These are phyloP conservation scores for Trichomalopsis sarcophagae DNA, from an alignment of 1,140 invertebrate species.

Conservation along the genomic window DNA sequence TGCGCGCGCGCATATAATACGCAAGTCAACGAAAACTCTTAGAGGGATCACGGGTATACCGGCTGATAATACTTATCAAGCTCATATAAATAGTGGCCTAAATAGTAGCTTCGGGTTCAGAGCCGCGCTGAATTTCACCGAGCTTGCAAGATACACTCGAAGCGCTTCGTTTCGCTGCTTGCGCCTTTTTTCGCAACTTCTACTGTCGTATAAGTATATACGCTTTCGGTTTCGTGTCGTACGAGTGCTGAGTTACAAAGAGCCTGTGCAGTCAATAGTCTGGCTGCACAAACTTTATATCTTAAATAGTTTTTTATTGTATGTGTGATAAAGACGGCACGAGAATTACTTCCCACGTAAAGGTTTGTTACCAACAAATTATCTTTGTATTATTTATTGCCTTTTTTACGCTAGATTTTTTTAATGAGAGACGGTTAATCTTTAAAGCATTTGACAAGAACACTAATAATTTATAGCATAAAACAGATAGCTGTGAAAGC, in stretches of 20 bases:
- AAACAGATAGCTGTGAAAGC: too few relatives aligned
- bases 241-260: background rate
- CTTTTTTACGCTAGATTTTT: too few relatives aligned
- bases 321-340: slow-evolving; percentile 65
- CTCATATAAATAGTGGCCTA: slow-evolving; percentile 68
- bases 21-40: slow-evolving; percentile 11
- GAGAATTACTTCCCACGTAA: slow-evolving; percentile 68
- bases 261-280: slow-evolving; percentile 30
- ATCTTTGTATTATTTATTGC: too few relatives aligned
- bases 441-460: too few relatives aligned
- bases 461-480: too few relatives aligned
- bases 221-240: background rate
- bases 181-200: slow-evolving; percentile 8
- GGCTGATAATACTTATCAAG: slow-evolving; percentile 71
- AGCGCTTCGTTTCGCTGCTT: background rate
- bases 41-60: slow-evolving; percentile 55
- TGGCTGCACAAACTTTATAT: slow-evolving; percentile 41
- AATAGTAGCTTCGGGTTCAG: slow-evolving; percentile 65
- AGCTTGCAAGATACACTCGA: slow-evolving; percentile 31
- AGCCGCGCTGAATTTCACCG: slow-evolving; percentile 54
- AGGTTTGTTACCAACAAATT: slow-evolving; percentile 55
- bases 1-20: background rate
- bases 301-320: slow-evolving; percentile 54
- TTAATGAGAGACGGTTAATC: too few relatives aligned
- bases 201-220: background rate